Percentiles rank a stretch among this genome's conserved stretches.
phyloP scores from a whole-genome alignment of 2,113 vertebrate genomes.

The Megaceryle torquata region DNA sequence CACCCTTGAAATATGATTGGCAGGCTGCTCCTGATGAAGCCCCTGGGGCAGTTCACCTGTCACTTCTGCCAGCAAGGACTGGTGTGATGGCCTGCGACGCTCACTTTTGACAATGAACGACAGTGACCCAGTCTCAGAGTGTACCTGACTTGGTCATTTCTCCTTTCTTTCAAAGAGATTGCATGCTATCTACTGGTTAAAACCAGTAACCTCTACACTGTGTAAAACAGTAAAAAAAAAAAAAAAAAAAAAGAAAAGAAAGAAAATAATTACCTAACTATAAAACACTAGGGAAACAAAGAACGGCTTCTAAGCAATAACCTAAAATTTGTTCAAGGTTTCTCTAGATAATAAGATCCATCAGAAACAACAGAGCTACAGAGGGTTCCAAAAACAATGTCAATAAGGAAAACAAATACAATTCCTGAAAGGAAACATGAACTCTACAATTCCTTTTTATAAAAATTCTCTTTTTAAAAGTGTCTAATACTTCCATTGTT shows the following conservation, averaged over 20 bases:
- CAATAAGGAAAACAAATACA: background rate
- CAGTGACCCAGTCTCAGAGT: background rate
- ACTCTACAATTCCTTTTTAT: background rate
- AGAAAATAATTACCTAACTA: too few relatives aligned
- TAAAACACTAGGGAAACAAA: background rate
- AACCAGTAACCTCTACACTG: accelerated
- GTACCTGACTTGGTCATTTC: background rate
- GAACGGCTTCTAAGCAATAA: background rate
- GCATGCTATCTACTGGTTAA: background rate
- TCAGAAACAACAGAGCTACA: background rate
- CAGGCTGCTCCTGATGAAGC: background rate
- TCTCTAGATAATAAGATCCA: background rate
- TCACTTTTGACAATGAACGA: background rate
- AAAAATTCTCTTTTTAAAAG: background rate
- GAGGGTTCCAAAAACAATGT: background rate
- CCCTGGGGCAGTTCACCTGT: conserved; percentile 12
- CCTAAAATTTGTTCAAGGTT: background rate
- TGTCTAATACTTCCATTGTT: background rate
- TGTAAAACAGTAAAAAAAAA: background rate
- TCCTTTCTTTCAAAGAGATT: background rate
- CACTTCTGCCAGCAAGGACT: conserved; percentile 5
- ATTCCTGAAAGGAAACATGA: background rate
- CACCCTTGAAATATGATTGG: background rate
- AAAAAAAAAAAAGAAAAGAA: background rate
- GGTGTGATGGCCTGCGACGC: background rate